Evolutionary conservation across 2,888 invertebrate genomes (phyloP).

Genomic region (Liodrosophila aerea): DNA sequence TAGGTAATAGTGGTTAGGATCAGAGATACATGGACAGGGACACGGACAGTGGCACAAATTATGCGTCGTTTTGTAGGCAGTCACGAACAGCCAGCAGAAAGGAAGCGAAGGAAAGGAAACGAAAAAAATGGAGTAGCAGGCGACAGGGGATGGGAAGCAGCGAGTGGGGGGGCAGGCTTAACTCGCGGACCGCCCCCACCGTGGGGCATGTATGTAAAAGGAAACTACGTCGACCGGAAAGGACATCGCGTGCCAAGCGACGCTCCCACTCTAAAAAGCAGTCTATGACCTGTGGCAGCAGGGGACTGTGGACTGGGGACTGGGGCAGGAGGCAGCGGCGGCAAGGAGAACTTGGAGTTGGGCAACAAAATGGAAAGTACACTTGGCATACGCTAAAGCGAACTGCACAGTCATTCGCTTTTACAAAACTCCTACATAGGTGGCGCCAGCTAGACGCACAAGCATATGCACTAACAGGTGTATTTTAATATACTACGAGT

Average conservation of each 20-base stretch:
- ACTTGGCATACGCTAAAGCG: no score
- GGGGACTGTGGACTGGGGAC: conserved; percentile 3
- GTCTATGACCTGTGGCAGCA: conserved; percentile 10
- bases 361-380: conserved; percentile 67
- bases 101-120: no score
- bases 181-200: no score
- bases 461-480: no score
- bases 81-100: conserved; percentile 55
- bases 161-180: no score
- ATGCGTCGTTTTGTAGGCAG: conserved; percentile 70
- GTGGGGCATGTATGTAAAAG: conserved; percentile 46
- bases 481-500: no score
- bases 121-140: not conserved
- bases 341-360: conserved; percentile 13
- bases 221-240: conserved; percentile 78
- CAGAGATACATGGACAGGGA: conserved; percentile 32
- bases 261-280: conserved; percentile 51
- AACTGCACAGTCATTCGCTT: no score
- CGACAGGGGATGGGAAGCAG: not conserved
- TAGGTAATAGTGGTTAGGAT: conserved; percentile 6
- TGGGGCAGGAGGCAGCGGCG: conserved; percentile 1
- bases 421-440: no score
- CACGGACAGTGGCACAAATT: conserved; percentile 71
- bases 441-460: no score
- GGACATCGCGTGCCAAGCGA: conserved; percentile 80